A percentile compares a stretch with the other conserved stretches of the same genome.
phyloP scores from a whole-genome alignment of 2,113 vertebrate genomes.

The Nothocercus julius region DNA sequence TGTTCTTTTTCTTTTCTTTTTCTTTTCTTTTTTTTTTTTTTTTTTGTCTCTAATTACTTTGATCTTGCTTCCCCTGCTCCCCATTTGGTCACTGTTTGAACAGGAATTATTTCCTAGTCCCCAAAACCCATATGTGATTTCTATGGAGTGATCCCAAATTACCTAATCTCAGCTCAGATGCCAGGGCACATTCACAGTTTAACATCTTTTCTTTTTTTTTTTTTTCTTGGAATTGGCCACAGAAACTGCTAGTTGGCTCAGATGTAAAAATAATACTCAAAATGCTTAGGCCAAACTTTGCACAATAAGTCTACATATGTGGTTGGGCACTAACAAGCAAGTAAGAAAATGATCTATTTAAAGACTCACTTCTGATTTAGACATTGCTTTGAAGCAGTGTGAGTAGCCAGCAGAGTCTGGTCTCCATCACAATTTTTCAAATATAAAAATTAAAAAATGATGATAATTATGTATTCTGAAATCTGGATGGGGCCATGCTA shows the following conservation, averaged over 20 bases:
- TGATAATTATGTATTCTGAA: conserved; percentile 77
- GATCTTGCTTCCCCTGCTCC: conserved; percentile 22
- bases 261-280: conserved; percentile 56
- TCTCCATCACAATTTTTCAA: conserved; percentile 72
- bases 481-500: conserved; percentile 75
- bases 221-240: conserved; percentile 45
- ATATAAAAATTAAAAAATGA: conserved; percentile 79
- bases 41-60: background rate
- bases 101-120: conserved; percentile 70
- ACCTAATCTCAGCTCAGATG: conserved; percentile 71
- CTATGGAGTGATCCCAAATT: conserved; percentile 66
- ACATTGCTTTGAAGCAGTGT: conserved; percentile 56
- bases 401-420: conserved; percentile 56
- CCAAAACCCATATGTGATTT: conserved; percentile 71
- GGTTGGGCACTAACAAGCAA: conserved; percentile 58
- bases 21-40: background rate
- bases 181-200: conserved; percentile 66
- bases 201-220: conserved; percentile 59
- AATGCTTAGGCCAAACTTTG: conserved; percentile 37
- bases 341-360: conserved; percentile 58
- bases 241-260: conserved; percentile 43
- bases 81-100: conserved; percentile 63
- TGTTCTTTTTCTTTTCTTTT: background rate
- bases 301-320: conserved; percentile 32
- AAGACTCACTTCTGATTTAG: conserved; percentile 66